Conservation (phyloP, 2,113 vertebrate species). For the Gorsachius goisagi region DNA sequence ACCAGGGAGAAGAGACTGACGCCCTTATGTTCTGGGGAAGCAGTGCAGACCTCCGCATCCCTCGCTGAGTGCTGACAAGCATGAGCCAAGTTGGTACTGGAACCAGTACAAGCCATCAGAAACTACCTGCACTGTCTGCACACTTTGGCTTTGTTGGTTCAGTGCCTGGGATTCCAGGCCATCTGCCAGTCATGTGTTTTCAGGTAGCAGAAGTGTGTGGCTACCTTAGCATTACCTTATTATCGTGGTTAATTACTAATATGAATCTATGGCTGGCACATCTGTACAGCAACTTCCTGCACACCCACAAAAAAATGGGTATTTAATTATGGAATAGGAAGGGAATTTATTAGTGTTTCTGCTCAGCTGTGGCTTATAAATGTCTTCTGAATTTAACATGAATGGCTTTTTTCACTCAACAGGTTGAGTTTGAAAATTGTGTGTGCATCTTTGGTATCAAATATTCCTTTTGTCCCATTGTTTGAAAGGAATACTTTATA, state of each 20-base stretch:
- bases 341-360: not conserved
- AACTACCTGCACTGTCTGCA: not conserved
- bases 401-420: not conserved
- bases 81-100: not conserved
- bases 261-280: not conserved
- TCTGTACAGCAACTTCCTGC: not conserved
- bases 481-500: not conserved
- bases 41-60: not conserved
- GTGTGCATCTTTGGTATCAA: not conserved
- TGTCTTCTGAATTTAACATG: not conserved
- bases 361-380: not conserved
- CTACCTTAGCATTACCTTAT: not conserved
- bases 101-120: not conserved
- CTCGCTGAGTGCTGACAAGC: not conserved
- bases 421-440: not conserved
- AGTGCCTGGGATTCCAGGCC: conserved; percentile 9
- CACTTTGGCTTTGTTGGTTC: not conserved
- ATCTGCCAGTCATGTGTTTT: not conserved
- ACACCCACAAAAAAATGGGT: not conserved
- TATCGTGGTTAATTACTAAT: not conserved
- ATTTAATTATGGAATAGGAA: conserved; percentile 17
- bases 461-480: not conserved
- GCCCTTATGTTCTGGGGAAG: not conserved
- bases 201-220: not conserved
- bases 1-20: too few species aligned